These are phyloP conservation scores for Carterocephalus palaemon DNA, from an alignment of 2,888 invertebrate genomes.

Conservation along the genomic window DNA sequence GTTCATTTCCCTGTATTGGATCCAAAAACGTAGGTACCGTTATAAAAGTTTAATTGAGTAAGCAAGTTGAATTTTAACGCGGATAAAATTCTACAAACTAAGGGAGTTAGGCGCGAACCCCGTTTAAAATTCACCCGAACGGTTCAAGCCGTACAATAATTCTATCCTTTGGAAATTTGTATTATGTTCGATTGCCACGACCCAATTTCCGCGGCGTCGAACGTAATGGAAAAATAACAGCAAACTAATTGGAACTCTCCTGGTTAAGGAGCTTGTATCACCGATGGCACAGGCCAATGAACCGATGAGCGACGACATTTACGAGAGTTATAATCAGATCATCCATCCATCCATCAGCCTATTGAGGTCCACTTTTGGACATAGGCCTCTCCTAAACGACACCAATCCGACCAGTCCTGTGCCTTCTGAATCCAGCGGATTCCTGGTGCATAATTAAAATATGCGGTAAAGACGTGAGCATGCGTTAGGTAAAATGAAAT, in stretches of 20 bases:
- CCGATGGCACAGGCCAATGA: too few relatives aligned
- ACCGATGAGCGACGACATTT: too few relatives aligned
- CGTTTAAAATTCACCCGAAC: conserved; percentile 15
- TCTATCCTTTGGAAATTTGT: conserved; percentile 31
- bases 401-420: too few relatives aligned
- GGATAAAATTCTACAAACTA: conserved; percentile 17
- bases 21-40: conserved; percentile 10
- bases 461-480: too few relatives aligned
- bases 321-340: too few relatives aligned
- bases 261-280: conserved; percentile 40
- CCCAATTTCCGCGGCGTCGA: conserved; percentile 57
- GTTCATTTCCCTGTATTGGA: conserved; percentile 6
- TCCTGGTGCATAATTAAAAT: too few relatives aligned
- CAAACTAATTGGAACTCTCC: conserved; percentile 75
- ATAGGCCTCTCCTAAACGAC: too few relatives aligned
- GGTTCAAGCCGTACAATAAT: conserved; percentile 22
- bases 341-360: too few relatives aligned
- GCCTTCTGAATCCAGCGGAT: too few relatives aligned
- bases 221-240: conserved; percentile 75
- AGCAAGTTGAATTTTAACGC: conserved; percentile 14
- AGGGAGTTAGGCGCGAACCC: conserved; percentile 16
- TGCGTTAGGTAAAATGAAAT: too few relatives aligned
- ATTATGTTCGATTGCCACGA: conserved; percentile 49
- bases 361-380: too few relatives aligned
- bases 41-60: conserved; percentile 15